Conservation (phyloP, 2,888 invertebrate species). For the Cremastinae sp. region DNA sequence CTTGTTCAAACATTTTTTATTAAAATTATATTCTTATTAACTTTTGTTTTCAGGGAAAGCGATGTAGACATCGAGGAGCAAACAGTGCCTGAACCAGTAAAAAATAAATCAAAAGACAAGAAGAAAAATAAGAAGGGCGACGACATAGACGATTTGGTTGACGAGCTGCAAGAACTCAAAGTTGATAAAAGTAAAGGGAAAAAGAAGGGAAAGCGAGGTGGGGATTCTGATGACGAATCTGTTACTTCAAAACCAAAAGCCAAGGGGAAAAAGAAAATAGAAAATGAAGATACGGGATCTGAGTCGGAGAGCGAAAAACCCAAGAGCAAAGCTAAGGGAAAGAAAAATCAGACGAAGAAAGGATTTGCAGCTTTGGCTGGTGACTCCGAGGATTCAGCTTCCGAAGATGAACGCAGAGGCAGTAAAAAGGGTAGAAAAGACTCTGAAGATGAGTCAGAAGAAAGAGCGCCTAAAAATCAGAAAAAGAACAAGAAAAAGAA, state of each 20-base stretch:
- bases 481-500: slow-evolving; percentile 77
- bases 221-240: slow-evolving; percentile 64
- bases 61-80: slow-evolving; percentile 82
- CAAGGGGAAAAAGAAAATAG: slow-evolving; percentile 45
- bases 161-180: slow-evolving; percentile 83
- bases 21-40: neutral
- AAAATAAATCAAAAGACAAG: slow-evolving; percentile 79
- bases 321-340: slow-evolving; percentile 65
- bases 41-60: slow-evolving; percentile 82
- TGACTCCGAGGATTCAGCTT: slow-evolving; percentile 66
- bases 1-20: too few relatives aligned
- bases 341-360: slow-evolving; percentile 69
- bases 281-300: slow-evolving; percentile 49
- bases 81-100: slow-evolving; percentile 76
- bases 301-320: slow-evolving; percentile 63
- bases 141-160: slow-evolving; percentile 77
- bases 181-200: slow-evolving; percentile 80
- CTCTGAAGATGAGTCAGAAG: slow-evolving; percentile 80
- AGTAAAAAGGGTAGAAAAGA: slow-evolving; percentile 79
- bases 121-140: slow-evolving; percentile 80
- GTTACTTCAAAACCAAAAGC: slow-evolving; percentile 42
- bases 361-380: slow-evolving; percentile 62
- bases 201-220: slow-evolving; percentile 80
- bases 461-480: slow-evolving; percentile 81
- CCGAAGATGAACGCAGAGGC: slow-evolving; percentile 46